Percentiles rank a stretch among this genome's conserved stretches.
Evolutionary conservation across 2,888 invertebrate genomes (phyloP).

Genomic region (Escarpia spicata): DNA sequence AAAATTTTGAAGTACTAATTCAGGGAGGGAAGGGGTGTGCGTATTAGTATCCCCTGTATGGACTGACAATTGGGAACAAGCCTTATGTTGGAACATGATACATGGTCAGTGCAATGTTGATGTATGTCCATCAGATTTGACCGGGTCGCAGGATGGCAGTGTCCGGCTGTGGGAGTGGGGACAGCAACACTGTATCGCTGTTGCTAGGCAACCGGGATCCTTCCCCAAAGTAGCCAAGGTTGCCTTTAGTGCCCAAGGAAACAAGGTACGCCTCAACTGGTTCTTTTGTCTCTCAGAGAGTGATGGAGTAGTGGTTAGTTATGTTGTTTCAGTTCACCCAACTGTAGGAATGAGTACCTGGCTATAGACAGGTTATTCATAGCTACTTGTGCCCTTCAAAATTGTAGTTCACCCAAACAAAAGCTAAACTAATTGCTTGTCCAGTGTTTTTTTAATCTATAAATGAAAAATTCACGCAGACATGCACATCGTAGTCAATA

Average conservation of each 20-base stretch:
- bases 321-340: too few species aligned
- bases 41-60: too few species aligned
- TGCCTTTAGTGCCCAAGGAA: slow-evolving; percentile 95
- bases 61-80: too few species aligned
- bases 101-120: not conserved
- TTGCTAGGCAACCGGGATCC: slow-evolving; percentile 58
- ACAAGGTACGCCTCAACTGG: slow-evolving; percentile 72
- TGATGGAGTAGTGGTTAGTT: too few species aligned
- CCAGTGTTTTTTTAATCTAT: not conserved
- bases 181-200: slow-evolving; percentile 69
- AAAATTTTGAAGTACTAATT: too few species aligned
- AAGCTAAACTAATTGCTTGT: not conserved
- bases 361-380: too few species aligned
- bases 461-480: not conserved
- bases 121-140: slow-evolving; percentile 75
- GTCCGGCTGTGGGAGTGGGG: slow-evolving; percentile 98
- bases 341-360: too few species aligned
- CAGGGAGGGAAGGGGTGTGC: too few species aligned
- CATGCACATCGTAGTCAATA: not conserved
- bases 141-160: slow-evolving; percentile 76
- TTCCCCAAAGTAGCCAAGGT: slow-evolving; percentile 83
- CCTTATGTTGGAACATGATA: too few species aligned
- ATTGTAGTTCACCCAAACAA: not conserved
- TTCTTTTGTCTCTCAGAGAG: not conserved
- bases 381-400: not conserved